Evolutionary conservation across 2,113 vertebrate species (phyloP).

Genomic region (Patagioenas fasciata): DNA sequence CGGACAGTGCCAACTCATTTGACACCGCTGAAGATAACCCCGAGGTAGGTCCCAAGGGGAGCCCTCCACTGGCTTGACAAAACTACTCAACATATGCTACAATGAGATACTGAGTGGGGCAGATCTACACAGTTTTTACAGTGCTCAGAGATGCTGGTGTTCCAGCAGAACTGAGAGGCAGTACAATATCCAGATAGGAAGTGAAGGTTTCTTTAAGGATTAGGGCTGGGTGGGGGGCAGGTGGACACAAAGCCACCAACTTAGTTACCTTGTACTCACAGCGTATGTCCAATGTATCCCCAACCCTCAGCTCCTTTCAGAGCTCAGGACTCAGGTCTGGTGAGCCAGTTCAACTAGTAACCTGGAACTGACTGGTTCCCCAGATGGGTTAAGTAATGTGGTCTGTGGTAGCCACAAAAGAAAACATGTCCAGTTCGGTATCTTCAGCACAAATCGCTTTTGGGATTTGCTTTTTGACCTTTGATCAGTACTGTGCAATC

Average conservation of each 20-base stretch:
- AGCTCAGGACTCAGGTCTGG: not conserved
- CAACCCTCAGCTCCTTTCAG: not conserved
- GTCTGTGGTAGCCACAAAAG: not conserved
- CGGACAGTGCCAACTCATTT: not conserved
- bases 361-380: not conserved
- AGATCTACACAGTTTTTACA: not conserved
- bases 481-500: not conserved
- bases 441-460: not conserved
- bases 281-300: not conserved
- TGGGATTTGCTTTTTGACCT: not conserved
- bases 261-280: not conserved
- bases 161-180: not conserved
- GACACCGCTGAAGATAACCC: not conserved
- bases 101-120: not conserved
- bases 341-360: not conserved
- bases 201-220: not conserved
- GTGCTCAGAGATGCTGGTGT: not conserved
- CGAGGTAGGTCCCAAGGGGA: not conserved
- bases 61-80: not conserved
- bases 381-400: not conserved
- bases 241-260: too few species aligned
- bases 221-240: accelerated
- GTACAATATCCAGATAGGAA: not conserved
- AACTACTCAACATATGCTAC: not conserved
- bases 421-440: not conserved